Conservation (phyloP, 2,113 vertebrate genomes). For the Hepsetus odoe region DNA sequence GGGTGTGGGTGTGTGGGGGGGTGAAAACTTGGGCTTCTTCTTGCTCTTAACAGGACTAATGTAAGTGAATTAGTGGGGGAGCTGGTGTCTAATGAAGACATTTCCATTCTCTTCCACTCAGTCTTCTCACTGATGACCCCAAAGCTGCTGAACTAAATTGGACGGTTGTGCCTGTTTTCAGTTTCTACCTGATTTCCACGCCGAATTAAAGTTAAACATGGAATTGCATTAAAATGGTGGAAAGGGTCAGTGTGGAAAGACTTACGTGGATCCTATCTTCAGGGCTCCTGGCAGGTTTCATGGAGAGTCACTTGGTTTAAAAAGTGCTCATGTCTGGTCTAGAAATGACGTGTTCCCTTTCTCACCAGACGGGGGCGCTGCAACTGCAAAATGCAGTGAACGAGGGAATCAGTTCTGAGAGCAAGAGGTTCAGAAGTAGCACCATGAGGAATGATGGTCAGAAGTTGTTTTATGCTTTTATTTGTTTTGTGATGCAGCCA, state of each 20-base stretch:
- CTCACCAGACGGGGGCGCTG: constrained; percentile 61
- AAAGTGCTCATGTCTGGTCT: background rate
- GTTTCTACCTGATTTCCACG: background rate
- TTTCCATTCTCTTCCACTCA: background rate
- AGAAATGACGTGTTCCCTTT: constrained; percentile 1
- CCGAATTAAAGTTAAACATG: background rate
- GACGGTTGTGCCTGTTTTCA: background rate
- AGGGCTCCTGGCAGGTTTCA: background rate
- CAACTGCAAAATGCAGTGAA: constrained; percentile 44
- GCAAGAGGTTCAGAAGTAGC: background rate
- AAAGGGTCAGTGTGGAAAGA: no score
- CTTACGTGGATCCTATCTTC: no score
- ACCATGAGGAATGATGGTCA: background rate
- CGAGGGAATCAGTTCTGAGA: background rate
- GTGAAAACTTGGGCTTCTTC: constrained; percentile 38
- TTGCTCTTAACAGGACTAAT: constrained; percentile 42
- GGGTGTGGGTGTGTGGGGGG: background rate
- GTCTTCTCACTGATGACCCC: background rate
- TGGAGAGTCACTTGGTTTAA: background rate
- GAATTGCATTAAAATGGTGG: no score
- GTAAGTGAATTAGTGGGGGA: constrained; percentile 46
- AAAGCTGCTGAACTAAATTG: background rate
- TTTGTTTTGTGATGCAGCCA: no score
- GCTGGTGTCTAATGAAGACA: constrained; percentile 32
- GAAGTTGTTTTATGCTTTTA: no score